A percentile compares a stretch with the other conserved stretches of the same genome.
These are phyloP conservation scores for Corvus moneduloides DNA, from an alignment of 2,113 vertebrate genomes.

Conservation along the genomic window DNA sequence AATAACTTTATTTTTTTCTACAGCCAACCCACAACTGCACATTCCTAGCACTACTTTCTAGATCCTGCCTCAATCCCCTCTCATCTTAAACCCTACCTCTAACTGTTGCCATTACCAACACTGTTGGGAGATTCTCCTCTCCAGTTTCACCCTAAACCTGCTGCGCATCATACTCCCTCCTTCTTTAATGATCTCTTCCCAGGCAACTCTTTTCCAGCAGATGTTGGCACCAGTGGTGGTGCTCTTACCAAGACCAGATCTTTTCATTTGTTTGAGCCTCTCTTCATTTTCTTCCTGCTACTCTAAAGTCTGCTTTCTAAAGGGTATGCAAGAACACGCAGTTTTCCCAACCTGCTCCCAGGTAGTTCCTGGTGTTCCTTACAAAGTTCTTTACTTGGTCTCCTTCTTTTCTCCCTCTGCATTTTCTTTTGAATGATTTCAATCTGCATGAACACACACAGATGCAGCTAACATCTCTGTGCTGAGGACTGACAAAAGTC, in stretches of 20 bases:
- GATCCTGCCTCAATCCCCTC: background rate
- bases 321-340: background rate
- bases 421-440: background rate
- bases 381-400: background rate
- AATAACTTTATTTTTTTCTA: background rate
- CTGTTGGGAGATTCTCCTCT: background rate
- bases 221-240: background rate
- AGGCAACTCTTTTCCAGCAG: background rate
- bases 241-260: fast-evolving
- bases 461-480: background rate
- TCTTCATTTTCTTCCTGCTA: background rate
- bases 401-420: background rate
- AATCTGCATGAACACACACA: background rate
- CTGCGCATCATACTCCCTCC: background rate
- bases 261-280: background rate
- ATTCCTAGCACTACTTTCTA: background rate
- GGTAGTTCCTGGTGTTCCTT: background rate
- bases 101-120: background rate
- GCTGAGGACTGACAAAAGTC: background rate
- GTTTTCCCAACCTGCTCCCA: background rate
- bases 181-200: background rate
- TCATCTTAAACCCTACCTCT: background rate
- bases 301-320: background rate
- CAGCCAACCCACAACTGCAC: background rate
- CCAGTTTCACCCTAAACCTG: background rate